Base-by-base conservation (phyloP, 1,140 invertebrate species). In the Hylyphantes graminicola region DNA sequence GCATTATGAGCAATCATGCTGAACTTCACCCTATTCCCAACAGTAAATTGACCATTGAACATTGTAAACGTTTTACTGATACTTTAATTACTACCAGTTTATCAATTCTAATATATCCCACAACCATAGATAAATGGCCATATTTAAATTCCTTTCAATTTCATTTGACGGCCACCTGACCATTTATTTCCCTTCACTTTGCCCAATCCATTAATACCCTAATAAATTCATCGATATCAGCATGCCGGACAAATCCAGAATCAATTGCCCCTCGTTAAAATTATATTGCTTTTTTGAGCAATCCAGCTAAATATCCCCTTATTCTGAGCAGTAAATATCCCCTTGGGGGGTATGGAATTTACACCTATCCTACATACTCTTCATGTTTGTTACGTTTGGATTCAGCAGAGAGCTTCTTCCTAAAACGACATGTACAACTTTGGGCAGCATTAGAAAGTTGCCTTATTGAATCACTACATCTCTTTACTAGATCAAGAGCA, bases 191-290 rank as follows among this genome's bases (percentile, higher is more conserved):
- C 35, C 51, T 68, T 12, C 11, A 13, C 48, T 48, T 21, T 67
- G 13, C 11, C 21, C 64, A 35, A 35, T 35, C 35, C 35, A 35
- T 51, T 70, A 70, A 70, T 51, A 10, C 19, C 54, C 68, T 70
- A 70, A 70, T 74, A 57, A 74, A 74, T 57, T 74, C 57, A 74
- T 74, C 72, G 72, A 74, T 57, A 74, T 55, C 72, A 57, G 21
- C 72, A 74, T 74, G 55, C 57, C 54, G 54, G 55, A 74, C 72
- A 74, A 76, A 76, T 76, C 64, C 59, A 61, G 51, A 19, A 76
- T 64, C 74, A 76, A 76, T 76, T 76, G 57, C 59, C 59, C 59
- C 15, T 51, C 15, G 59, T 63, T 35, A 35, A 35, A 35, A 35
- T 35, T 35, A 5, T 5, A 35, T 35, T 35, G 35, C 35, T 35